Evolutionary conservation across 2,113 vertebrate genomes (phyloP).

Genomic region (Tretioscincus oriximinensis): DNA sequence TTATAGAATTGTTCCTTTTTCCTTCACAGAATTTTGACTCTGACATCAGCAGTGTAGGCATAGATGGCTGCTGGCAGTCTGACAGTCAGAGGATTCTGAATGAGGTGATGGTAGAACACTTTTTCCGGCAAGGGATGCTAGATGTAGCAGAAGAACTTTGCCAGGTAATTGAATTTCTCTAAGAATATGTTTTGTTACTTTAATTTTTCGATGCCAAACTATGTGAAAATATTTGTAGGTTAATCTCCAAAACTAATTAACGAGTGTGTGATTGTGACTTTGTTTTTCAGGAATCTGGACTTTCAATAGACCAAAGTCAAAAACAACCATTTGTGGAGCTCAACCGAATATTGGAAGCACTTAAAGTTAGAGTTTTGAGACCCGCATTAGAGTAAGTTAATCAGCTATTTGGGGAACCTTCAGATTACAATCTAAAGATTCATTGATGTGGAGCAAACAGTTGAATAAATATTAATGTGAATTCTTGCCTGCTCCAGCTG

Average conservation of each 20-base stretch:
- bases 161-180: conserved; percentile 71
- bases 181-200: not conserved
- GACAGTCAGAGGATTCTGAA: conserved; percentile 84
- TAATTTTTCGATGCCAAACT: not conserved
- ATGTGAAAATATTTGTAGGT: not conserved
- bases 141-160: conserved; percentile 85
- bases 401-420: conserved; percentile 7
- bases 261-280: not conserved
- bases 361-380: conserved; percentile 84
- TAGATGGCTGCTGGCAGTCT: conserved; percentile 84
- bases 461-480: not conserved
- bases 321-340: conserved; percentile 87
- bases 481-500: not conserved
- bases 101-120: conserved; percentile 87
- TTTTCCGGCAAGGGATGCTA: conserved; percentile 85
- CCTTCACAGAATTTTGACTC: conserved; percentile 81
- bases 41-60: conserved; percentile 84
- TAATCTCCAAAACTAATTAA: conserved; percentile 19
- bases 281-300: conserved; percentile 78
- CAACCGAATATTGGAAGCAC: conserved; percentile 85
- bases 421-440: conserved; percentile 6
- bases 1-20: conserved; percentile 31
- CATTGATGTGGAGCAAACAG: not conserved
- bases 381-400: conserved; percentile 83
- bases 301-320: conserved; percentile 84